These are phyloP conservation scores for Anodontia alba DNA, from an alignment of 2,888 invertebrate species.

Conservation along the genomic window DNA sequence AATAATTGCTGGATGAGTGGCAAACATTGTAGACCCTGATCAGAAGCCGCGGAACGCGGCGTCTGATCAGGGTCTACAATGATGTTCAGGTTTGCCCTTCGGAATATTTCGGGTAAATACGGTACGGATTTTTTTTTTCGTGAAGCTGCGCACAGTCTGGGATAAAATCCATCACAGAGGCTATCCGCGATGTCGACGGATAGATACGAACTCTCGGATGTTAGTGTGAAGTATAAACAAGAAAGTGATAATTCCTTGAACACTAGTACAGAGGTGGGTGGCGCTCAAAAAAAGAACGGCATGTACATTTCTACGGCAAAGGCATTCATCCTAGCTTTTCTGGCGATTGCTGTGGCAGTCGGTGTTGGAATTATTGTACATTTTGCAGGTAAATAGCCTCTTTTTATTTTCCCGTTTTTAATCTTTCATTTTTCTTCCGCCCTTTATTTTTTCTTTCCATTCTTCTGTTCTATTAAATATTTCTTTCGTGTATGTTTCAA, in stretches of 20 bases:
- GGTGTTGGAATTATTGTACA: constrained; percentile 78
- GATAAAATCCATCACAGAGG: neutral
- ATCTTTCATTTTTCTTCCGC: too few species aligned
- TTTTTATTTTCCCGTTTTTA: constrained; percentile 81
- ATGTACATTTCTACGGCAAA: constrained; percentile 63
- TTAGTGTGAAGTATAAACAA: constrained; percentile 35
- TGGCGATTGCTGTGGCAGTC: constrained; percentile 72
- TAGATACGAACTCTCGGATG: constrained; percentile 51
- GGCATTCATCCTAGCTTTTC: constrained; percentile 71
- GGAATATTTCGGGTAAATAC: too few species aligned
- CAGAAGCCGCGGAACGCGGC: too few species aligned
- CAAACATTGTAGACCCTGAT: too few species aligned
- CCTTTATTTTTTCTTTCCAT: too few species aligned
- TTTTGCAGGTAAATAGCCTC: constrained; percentile 66
- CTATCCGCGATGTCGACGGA: neutral
- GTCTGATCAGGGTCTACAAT: too few species aligned
- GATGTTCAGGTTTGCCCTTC: too few species aligned
- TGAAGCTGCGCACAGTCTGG: too few species aligned
- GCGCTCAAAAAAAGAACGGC: constrained; percentile 20
- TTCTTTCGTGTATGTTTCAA: too few species aligned
- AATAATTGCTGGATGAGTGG: too few species aligned
- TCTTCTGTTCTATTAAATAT: too few species aligned
- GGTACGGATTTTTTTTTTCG: too few species aligned
- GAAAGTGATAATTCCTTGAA: constrained; percentile 20
- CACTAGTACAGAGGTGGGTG: neutral